These are phyloP conservation scores for Galeruca laticollis DNA, from an alignment of 2,888 invertebrate species.

Conservation along the genomic window DNA sequence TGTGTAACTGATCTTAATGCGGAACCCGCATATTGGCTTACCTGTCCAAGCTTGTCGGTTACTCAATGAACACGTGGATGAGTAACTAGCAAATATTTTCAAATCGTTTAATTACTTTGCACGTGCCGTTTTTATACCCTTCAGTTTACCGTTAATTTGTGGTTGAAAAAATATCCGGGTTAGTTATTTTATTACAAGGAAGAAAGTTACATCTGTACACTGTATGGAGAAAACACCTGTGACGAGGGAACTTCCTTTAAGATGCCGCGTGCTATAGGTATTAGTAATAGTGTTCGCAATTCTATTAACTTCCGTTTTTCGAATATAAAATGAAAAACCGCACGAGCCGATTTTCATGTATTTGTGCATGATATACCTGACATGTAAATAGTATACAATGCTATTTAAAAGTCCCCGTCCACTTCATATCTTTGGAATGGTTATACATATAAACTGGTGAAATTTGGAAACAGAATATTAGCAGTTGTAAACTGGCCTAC, in stretches of 20 bases:
- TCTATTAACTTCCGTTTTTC: too few species aligned
- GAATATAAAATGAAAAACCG: too few species aligned
- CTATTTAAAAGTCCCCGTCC: too few species aligned
- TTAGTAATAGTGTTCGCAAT: too few species aligned
- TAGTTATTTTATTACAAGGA: slow-evolving; percentile 17
- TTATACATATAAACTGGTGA: too few species aligned
- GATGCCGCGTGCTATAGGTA: neutral
- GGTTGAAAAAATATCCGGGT: slow-evolving; percentile 26
- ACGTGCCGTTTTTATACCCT: slow-evolving; percentile 34
- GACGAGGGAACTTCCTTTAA: neutral
- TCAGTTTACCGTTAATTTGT: slow-evolving; percentile 29
- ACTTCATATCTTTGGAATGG: too few species aligned
- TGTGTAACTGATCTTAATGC: slow-evolving; percentile 35
- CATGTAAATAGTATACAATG: too few species aligned
- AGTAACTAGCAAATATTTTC: slow-evolving; percentile 33
- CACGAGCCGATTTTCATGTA: too few species aligned
- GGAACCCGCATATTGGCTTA: slow-evolving; percentile 42
- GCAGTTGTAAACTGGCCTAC: too few species aligned
- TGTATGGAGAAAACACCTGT: neutral
- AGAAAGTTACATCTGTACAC: neutral
- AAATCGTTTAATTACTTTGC: slow-evolving; percentile 39
- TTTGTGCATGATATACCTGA: too few species aligned
- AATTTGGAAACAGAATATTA: too few species aligned
- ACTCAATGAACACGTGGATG: slow-evolving; percentile 39
- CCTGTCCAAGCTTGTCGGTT: slow-evolving; percentile 42